phyloP scores from a whole-genome alignment of 2,113 vertebrate genomes.

The Narcine bancroftii region DNA sequence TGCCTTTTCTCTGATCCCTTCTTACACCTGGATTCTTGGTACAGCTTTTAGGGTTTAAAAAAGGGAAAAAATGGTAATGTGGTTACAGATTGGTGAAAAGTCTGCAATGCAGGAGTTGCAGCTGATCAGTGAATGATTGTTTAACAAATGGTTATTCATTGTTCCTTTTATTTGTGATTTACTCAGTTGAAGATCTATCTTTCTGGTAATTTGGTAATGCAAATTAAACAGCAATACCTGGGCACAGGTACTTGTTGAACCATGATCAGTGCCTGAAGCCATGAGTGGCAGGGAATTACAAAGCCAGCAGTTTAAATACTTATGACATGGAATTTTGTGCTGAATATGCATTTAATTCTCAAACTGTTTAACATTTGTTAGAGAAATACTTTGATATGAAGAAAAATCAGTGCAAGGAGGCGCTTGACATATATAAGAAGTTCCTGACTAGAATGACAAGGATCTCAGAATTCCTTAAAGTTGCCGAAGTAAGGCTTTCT shows the following conservation, averaged over 20 bases:
- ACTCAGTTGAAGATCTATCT: background rate
- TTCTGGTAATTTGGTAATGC: background rate
- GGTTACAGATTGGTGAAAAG: too few species aligned
- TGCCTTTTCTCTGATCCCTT: background rate
- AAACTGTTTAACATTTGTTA: slow-evolving; percentile 43
- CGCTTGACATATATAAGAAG: slow-evolving; percentile 96
- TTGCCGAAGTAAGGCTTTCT: slow-evolving; percentile 77
- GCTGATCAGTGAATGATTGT: background rate
- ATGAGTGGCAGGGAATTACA: background rate
- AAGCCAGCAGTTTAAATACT: too few species aligned
- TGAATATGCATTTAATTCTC: background rate
- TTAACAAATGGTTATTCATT: background rate
- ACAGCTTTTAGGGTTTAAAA: background rate
- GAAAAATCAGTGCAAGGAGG: slow-evolving; percentile 97
- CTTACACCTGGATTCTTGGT: background rate
- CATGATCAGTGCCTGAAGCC: background rate
- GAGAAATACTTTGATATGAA: slow-evolving; percentile 99
- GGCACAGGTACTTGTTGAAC: background rate
- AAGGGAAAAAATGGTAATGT: background rate
- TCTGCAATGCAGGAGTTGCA: background rate
- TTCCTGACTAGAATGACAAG: slow-evolving; percentile 96
- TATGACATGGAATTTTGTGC: background rate
- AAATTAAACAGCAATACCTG: background rate
- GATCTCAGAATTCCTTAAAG: slow-evolving; percentile 97
- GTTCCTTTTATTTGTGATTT: background rate